A percentile compares a stretch with the other conserved stretches of the same genome.
phyloP scores from a whole-genome alignment of 2,797 vertebrate genomes.

The Anomalospiza imberbis region DNA sequence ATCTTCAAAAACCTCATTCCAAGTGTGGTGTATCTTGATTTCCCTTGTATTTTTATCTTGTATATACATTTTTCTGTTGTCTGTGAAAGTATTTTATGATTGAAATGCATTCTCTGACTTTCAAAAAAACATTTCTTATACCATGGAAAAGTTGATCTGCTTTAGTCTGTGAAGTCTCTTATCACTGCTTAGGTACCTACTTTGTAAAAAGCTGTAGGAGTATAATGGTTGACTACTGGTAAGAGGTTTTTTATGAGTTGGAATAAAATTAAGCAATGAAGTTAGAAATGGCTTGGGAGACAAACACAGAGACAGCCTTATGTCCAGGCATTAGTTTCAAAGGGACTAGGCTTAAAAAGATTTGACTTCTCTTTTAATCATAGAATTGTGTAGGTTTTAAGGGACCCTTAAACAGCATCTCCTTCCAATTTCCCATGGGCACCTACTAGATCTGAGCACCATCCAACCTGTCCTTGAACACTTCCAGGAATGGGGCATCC shows the following conservation, averaged over 20 bases:
- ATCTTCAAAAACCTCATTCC: neutral
- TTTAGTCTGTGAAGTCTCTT: neutral
- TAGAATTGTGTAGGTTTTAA: neutral
- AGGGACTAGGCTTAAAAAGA: neutral
- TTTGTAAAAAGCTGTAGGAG: neutral
- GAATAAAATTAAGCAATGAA: neutral
- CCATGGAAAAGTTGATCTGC: neutral
- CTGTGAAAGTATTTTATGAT: neutral
- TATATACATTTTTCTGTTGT: neutral
- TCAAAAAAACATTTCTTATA: neutral
- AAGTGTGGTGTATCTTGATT: neutral
- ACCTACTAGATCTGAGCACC: neutral
- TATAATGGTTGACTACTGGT: neutral
- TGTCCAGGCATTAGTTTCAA: neutral
- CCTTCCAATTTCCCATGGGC: neutral
- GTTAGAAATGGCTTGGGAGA: neutral
- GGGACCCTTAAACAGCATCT: neutral
- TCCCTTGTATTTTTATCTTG: neutral
- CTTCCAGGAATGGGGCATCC: neutral
- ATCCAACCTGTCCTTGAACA: neutral
- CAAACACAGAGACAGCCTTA: neutral
- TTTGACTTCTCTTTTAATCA: neutral
- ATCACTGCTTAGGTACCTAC: neutral
- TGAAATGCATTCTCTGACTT: neutral
- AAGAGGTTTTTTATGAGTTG: neutral